Percentiles rank a stretch among this genome's conserved stretches.
phyloP scores from a whole-genome alignment of 2,888 invertebrate species.

The Caenorhabditis zanzibari region DNA sequence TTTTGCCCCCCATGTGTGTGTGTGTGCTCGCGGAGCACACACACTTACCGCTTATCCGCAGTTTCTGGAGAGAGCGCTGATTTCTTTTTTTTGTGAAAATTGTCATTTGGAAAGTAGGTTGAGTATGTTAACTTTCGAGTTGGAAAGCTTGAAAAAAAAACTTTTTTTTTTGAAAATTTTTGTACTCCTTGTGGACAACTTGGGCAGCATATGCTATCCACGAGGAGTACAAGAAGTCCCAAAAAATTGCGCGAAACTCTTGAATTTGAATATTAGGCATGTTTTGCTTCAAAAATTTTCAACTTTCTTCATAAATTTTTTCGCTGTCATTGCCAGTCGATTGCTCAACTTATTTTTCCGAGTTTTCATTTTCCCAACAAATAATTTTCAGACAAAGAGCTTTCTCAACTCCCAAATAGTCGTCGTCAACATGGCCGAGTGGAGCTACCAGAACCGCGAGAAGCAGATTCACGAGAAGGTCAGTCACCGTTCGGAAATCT shows the following conservation, averaged over 20 bases:
- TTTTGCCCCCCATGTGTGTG: slow-evolving; percentile 38
- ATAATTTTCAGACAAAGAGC: neutral
- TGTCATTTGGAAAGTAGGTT: neutral
- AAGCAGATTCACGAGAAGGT: slow-evolving; percentile 72
- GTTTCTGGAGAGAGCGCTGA: slow-evolving; percentile 19
- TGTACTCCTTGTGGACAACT: too few relatives aligned
- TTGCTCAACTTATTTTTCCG: neutral
- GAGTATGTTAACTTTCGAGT: neutral
- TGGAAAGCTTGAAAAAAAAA: too few relatives aligned
- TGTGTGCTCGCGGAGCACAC: slow-evolving; percentile 15
- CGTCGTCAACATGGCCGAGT: slow-evolving; percentile 54
- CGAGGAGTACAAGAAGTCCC: too few relatives aligned
- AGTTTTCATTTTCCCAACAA: neutral
- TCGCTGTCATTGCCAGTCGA: too few relatives aligned
- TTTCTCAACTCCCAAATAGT: neutral
- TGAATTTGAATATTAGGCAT: too few relatives aligned
- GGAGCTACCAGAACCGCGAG: slow-evolving; percentile 67
- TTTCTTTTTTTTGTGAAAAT: neutral
- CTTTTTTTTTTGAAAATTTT: too few relatives aligned
- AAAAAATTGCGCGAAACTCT: too few relatives aligned
- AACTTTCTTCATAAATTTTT: neutral
- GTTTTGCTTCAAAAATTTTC: too few relatives aligned
- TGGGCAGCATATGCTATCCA: too few relatives aligned
- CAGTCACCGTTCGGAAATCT: neutral
- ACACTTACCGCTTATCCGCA: slow-evolving; percentile 20